phyloP scores from a whole-genome alignment of 2,888 invertebrate species.

The Macrosiphum euphorbiae region DNA sequence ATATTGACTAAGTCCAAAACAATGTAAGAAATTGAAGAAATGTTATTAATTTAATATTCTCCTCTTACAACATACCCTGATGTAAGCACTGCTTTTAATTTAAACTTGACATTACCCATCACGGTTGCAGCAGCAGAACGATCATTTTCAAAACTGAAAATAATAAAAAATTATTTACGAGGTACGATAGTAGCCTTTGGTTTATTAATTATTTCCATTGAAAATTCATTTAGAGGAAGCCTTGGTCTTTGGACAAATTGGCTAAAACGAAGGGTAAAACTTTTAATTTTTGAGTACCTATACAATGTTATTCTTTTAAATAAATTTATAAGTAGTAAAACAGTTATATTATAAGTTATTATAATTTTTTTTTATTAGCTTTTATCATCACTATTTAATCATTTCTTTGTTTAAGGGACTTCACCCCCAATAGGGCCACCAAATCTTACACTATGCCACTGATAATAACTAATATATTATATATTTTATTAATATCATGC shows the following conservation, averaged over 20 bases:
- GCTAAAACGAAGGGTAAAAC: not conserved
- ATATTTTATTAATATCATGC: not conserved
- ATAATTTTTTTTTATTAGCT: not conserved
- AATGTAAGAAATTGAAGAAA: not conserved
- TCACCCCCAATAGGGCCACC: not conserved
- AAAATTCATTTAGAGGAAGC: not conserved
- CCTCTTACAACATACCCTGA: not conserved
- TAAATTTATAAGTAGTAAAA: not conserved
- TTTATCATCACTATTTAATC: not conserved
- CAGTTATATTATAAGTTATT: not conserved
- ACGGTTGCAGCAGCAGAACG: not conserved
- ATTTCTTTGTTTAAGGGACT: not conserved
- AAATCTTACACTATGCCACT: not conserved
- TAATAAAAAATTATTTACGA: not conserved
- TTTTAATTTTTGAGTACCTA: not conserved
- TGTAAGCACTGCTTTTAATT: conserved; percentile 5
- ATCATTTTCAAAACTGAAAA: conserved; percentile 14
- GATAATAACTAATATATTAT: not conserved
- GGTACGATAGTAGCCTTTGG: not conserved
- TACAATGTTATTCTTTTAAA: not conserved
- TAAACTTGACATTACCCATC: not conserved
- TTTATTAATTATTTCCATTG: not conserved
- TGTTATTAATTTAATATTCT: not conserved
- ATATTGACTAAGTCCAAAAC: not conserved
- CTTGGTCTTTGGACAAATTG: not conserved